phyloP scores from a whole-genome alignment of 2,888 invertebrate species.

The Lacanobia oleracea region DNA sequence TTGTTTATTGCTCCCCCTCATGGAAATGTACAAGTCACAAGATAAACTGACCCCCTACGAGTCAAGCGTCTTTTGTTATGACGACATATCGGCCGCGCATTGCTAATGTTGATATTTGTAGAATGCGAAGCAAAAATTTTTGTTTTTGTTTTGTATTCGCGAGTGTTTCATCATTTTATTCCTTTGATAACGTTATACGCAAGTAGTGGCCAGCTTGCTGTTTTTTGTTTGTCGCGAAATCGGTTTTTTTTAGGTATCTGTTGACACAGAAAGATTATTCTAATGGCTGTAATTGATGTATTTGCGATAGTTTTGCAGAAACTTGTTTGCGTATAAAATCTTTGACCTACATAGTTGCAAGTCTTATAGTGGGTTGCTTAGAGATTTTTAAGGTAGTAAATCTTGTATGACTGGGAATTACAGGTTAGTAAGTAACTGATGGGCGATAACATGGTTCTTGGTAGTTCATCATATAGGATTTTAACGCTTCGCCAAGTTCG shows the following conservation, averaged over 20 bases:
- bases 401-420: background rate
- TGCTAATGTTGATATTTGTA: constrained; percentile 71
- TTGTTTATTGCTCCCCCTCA: constrained; percentile 78
- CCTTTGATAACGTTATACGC: constrained; percentile 50
- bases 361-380: background rate
- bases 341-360: constrained; percentile 1
- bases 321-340: background rate
- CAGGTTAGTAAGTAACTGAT: constrained; percentile 19
- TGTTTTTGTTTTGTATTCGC: constrained; percentile 50
- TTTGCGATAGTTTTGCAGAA: constrained; percentile 1
- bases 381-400: constrained; percentile 7
- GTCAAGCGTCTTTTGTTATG: constrained; percentile 72
- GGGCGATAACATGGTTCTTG: background rate
- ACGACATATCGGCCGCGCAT: constrained; percentile 77
- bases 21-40: constrained; percentile 86
- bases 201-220: constrained; percentile 25
- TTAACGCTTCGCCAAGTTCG: background rate
- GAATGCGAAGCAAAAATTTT: constrained; percentile 64
- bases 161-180: constrained; percentile 69
- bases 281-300: background rate
- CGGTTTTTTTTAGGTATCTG: background rate
- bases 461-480: too few species aligned
- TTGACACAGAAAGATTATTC: constrained; percentile 24
- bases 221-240: constrained; percentile 27
- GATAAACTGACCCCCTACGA: constrained; percentile 86